Conservation (phyloP, 2,888 invertebrate genomes). For the Ischnura elegans region DNA sequence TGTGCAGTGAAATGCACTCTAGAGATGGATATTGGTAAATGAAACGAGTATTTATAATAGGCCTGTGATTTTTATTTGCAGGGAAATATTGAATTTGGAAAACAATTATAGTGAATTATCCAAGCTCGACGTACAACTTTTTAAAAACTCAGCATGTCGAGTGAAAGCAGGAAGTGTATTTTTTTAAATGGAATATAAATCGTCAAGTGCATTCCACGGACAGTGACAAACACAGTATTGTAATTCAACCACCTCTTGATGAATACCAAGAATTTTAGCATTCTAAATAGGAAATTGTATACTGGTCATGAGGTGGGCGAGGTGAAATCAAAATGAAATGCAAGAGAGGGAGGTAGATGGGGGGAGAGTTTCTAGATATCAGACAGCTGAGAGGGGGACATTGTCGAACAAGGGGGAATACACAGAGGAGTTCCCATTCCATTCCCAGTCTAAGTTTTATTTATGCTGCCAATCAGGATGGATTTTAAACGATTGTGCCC, state of each 20-base stretch:
- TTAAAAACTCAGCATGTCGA: background rate
- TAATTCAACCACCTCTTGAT: background rate
- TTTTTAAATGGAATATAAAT: background rate
- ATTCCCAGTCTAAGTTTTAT: no score
- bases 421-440: no score
- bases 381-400: no score
- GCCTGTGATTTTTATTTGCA: background rate
- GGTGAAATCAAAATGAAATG: slow-evolving; percentile 21
- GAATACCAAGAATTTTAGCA: background rate
- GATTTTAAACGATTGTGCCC: no score
- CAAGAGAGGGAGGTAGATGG: background rate
- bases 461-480: no score
- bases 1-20: background rate
- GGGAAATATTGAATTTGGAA: background rate
- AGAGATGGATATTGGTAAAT: background rate
- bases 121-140: background rate
- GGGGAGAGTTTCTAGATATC: background rate
- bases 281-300: background rate
- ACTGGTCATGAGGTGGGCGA: background rate
- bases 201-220: background rate
- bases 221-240: background rate
- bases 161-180: background rate
- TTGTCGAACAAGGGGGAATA: no score
- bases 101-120: background rate
- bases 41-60: background rate